Percentiles rank a stretch among this genome's conserved stretches.
These are phyloP conservation scores for Natator depressus DNA, from an alignment of 2,113 vertebrate species.

Conservation along the genomic window DNA sequence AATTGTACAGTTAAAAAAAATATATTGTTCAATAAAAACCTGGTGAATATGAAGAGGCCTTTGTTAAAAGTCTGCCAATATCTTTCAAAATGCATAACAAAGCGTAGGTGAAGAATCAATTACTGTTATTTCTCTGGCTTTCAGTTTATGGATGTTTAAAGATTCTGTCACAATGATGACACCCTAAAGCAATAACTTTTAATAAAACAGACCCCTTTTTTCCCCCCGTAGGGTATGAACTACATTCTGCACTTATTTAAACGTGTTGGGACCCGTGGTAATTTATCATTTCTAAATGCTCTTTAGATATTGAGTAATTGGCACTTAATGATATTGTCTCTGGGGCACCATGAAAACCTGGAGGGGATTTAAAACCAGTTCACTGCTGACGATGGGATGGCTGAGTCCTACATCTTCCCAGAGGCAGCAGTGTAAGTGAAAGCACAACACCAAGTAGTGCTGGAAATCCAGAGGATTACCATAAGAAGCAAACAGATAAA, in stretches of 20 bases:
- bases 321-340: not conserved
- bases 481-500: not conserved
- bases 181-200: constrained; percentile 37
- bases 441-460: not conserved
- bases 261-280: not conserved
- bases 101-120: constrained; percentile 29
- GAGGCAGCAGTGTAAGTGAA: not conserved
- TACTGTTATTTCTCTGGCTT: constrained; percentile 38
- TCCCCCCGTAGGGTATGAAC: not conserved
- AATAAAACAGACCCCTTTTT: constrained; percentile 31
- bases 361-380: not conserved
- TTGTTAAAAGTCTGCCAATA: constrained; percentile 18
- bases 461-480: not conserved
- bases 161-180: not conserved
- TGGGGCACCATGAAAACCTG: not conserved
- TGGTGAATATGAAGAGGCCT: not conserved
- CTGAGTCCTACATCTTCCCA: not conserved
- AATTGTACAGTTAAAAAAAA: not conserved
- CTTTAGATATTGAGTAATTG: not conserved
- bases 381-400: not conserved
- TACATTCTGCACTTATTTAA: not conserved
- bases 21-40: not conserved
- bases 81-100: constrained; percentile 40
- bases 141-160: constrained; percentile 46
- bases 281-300: not conserved